These are phyloP conservation scores for Contarinia nasturtii DNA, from an alignment of 1,140 invertebrate species.

Conservation along the genomic window DNA sequence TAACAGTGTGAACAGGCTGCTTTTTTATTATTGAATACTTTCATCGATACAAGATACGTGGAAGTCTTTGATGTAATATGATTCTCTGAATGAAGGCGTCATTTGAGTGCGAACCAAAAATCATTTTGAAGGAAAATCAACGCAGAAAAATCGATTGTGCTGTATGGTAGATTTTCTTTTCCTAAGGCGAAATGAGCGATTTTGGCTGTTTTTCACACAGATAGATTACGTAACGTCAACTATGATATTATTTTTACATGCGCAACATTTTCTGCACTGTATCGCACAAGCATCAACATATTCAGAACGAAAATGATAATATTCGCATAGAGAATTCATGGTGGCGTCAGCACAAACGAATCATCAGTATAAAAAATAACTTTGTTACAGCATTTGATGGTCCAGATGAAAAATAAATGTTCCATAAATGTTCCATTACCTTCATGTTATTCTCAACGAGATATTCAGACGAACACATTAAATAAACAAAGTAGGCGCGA, in stretches of 20 bases:
- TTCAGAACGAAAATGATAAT: background rate
- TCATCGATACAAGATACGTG: too few relatives aligned
- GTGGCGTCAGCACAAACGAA: background rate
- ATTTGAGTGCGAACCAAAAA: too few relatives aligned
- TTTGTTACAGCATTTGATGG: background rate
- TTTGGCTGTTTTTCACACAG: too few relatives aligned
- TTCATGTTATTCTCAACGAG: constrained; percentile 88
- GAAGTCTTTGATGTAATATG: too few relatives aligned
- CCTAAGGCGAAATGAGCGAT: too few relatives aligned
- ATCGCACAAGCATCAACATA: background rate
- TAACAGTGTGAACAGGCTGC: too few relatives aligned
- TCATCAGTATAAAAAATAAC: background rate
- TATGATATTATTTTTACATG: background rate
- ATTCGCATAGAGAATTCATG: background rate
- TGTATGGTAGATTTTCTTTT: too few relatives aligned
- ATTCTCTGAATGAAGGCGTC: too few relatives aligned
- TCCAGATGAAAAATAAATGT: background rate
- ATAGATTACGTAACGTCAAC: background rate
- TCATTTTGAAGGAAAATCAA: too few relatives aligned
- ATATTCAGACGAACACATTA: constrained; percentile 73
- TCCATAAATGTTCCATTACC: constrained; percentile 33
- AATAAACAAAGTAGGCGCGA: constrained; percentile 82
- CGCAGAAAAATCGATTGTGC: too few relatives aligned
- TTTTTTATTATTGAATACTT: too few relatives aligned
- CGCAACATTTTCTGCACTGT: background rate